Conservation (phyloP, 1,140 invertebrate species). For the Sminthurides bifidus region DNA sequence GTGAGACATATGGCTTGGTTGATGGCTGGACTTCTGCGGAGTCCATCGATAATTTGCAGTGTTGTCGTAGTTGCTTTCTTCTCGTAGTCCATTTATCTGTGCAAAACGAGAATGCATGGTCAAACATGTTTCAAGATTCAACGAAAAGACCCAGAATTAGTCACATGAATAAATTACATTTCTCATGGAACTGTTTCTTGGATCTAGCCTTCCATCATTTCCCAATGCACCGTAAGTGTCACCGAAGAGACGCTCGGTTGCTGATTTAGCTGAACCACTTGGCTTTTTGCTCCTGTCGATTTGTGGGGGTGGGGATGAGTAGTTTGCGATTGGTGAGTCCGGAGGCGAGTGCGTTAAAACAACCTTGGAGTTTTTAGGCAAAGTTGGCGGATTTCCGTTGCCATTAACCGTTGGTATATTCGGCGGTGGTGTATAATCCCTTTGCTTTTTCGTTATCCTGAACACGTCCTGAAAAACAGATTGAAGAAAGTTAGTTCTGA, state of each 20-base stretch:
- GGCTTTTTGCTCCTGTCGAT: slow-evolving; percentile 67
- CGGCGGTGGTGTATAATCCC: slow-evolving; percentile 1
- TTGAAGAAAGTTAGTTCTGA: neutral
- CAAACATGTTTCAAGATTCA: neutral
- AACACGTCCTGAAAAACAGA: slow-evolving; percentile 2
- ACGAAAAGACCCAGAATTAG: neutral
- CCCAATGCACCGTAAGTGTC: slow-evolving; percentile 16
- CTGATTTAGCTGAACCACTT: slow-evolving; percentile 33
- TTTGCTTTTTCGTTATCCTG: slow-evolving; percentile 7
- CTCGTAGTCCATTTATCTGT: neutral
- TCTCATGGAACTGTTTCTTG: neutral
- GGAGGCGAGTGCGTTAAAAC: slow-evolving; percentile 32
- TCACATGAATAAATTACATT: neutral
- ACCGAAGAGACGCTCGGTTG: slow-evolving; percentile 51
- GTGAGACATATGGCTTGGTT: neutral
- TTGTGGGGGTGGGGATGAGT: slow-evolving; percentile 49
- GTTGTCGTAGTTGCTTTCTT: slow-evolving; percentile 4
- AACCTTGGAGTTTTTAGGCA: slow-evolving; percentile 5
- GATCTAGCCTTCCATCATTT: neutral
- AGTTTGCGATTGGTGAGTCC: slow-evolving; percentile 13
- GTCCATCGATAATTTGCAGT: slow-evolving; percentile 6
- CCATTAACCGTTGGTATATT: neutral
- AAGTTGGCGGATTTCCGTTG: neutral
- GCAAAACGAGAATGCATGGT: neutral
- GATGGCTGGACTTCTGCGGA: neutral